phyloP scores from a whole-genome alignment of 2,888 invertebrate species.

The Ditylenchus weischeri region DNA sequence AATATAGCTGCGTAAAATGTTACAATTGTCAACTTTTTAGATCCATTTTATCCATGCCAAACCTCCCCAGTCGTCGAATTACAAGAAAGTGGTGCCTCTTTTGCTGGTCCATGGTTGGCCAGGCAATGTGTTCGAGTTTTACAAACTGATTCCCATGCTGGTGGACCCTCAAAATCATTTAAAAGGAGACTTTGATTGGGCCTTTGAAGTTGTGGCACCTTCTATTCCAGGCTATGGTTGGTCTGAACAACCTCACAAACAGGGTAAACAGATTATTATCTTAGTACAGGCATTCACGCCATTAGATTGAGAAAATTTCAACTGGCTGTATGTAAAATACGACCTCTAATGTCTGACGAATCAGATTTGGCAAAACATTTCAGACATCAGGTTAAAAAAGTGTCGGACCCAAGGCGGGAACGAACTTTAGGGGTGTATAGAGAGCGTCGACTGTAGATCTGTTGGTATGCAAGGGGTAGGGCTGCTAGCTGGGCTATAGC shows the following conservation, averaged over 20 bases:
- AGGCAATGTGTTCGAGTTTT: conserved; percentile 76
- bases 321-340: too few relatives aligned
- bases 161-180: conserved; percentile 64
- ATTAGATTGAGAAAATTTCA: too few relatives aligned
- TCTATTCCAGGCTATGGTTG: conserved; percentile 66
- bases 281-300: too few relatives aligned
- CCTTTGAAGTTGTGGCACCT: conserved; percentile 62
- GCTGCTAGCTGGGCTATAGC: too few relatives aligned
- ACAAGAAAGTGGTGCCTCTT: conserved; percentile 67
- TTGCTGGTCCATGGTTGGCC: conserved; percentile 82
- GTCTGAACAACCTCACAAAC: conserved; percentile 65
- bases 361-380: too few relatives aligned
- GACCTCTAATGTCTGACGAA: too few relatives aligned
- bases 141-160: conserved; percentile 64
- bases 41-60: conserved; percentile 75
- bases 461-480: too few relatives aligned
- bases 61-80: conserved; percentile 60
- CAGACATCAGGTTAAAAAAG: too few relatives aligned
- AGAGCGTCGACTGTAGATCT: too few relatives aligned
- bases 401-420: too few relatives aligned
- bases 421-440: too few relatives aligned
- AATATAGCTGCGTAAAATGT: background rate
- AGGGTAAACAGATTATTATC: conserved; percentile 60
- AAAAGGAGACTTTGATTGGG: conserved; percentile 35
- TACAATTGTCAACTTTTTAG: conserved; percentile 22